Conservation (phyloP, 1,140 invertebrate genomes). For the Nylanderia fulva region DNA sequence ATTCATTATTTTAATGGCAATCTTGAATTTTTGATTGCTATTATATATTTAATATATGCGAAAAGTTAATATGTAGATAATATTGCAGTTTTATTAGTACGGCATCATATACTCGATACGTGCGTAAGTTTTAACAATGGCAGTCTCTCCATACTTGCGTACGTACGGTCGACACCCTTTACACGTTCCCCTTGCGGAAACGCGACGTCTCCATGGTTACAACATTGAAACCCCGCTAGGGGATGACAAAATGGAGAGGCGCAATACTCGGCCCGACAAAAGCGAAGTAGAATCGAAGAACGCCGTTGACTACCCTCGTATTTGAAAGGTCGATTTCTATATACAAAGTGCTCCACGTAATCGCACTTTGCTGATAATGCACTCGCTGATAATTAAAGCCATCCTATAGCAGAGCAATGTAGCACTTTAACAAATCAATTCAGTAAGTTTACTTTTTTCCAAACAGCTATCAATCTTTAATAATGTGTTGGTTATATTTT, state of each 20-base stretch:
- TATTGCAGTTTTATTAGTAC: slow-evolving; percentile 68
- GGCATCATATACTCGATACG: slow-evolving; percentile 64
- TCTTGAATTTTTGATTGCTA: background rate
- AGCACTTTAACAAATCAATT: slow-evolving; percentile 48
- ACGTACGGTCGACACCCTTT: slow-evolving; percentile 82
- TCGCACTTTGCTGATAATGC: slow-evolving; percentile 53
- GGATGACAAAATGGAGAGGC: slow-evolving; percentile 86
- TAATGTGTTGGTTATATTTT: background rate
- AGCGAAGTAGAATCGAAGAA: slow-evolving; percentile 75
- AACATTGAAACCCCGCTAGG: slow-evolving; percentile 84
- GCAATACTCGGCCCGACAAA: slow-evolving; percentile 78
- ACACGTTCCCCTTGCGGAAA: slow-evolving; percentile 83
- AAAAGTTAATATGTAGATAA: background rate
- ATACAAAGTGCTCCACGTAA: slow-evolving; percentile 53
- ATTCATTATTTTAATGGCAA: background rate
- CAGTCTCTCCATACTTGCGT: slow-evolving; percentile 75
- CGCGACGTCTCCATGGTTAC: slow-evolving; percentile 86
- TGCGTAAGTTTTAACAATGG: slow-evolving; percentile 79
- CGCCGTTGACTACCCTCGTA: slow-evolving; percentile 61
- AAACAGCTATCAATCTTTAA: slow-evolving; percentile 36
- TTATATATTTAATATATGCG: background rate
- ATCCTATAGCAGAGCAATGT: slow-evolving; percentile 10
- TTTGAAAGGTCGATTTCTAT: slow-evolving; percentile 67
- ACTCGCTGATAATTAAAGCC: slow-evolving; percentile 60
- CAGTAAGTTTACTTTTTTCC: background rate